phyloP scores from a whole-genome alignment of 1,140 invertebrate species.

The Magallana ariakensis region DNA sequence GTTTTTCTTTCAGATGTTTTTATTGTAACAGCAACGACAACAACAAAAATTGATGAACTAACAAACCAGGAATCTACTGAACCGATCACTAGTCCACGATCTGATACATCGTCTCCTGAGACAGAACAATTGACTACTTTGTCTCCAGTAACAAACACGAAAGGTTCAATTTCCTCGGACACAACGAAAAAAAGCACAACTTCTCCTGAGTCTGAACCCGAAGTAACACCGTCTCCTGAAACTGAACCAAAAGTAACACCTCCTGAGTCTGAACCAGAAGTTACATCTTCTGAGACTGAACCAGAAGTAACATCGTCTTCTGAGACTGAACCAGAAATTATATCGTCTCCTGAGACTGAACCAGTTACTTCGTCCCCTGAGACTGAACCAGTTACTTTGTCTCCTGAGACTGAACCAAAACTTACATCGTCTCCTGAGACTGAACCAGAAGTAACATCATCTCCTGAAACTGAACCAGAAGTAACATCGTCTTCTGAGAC shows the following conservation, averaged over 20 bases:
- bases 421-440: background rate
- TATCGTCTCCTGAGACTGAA: conserved; percentile 44
- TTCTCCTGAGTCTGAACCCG: conserved; percentile 49
- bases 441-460: conserved; percentile 37
- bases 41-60: conserved; percentile 41
- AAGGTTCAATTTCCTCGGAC: conserved; percentile 46
- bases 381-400: conserved; percentile 7
- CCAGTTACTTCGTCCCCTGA: conserved; percentile 19
- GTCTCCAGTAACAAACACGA: background rate
- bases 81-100: background rate
- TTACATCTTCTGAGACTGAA: conserved; percentile 30
- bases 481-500: conserved; percentile 42
- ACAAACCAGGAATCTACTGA: conserved; percentile 40
- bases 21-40: conserved; percentile 33
- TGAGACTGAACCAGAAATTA: conserved; percentile 37
- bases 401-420: conserved; percentile 31
- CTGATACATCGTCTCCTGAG: background rate
- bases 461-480: background rate
- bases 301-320: conserved; percentile 21
- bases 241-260: conserved; percentile 5
- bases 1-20: too few relatives aligned
- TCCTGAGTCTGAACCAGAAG: conserved; percentile 17
- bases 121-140: background rate
- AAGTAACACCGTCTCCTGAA: conserved; percentile 29
- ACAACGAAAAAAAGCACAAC: conserved; percentile 26